Base-by-base conservation (phyloP, 2,113 vertebrate species). In the Cyprinus carpio region DNA sequence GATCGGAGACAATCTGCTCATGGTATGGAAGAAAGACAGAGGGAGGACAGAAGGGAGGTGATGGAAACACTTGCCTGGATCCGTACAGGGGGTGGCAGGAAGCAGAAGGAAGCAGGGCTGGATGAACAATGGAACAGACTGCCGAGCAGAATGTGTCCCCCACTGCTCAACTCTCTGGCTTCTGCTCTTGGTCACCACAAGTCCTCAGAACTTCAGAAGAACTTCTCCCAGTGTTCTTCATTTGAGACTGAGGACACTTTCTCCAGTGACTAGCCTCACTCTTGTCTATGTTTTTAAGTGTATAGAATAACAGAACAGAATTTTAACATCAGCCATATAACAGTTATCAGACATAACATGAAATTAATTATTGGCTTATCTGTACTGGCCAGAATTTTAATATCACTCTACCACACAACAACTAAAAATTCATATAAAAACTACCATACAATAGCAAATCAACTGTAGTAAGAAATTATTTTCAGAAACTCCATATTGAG, bases 81-180 rank as follows among this genome's bases (percentile, higher is more conserved):
- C 40, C 64, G 56, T 77, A 64, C 71, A 62, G 82, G 51, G 79
- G 75, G 77, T 74, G 56, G 76, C 60, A 75, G 46, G 78, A 80
- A 84, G 72, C 85, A 88, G 87, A 88, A 84, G 84, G 84, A 88
- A 80, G 78, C 77, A 75, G 65, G 54, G 74, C 37, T 72, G 82
- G 87, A 88, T 25, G 81, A 85, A 85, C 87, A 56, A 82, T 31
- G 25, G 49, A 75, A 84, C 87, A 86, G 85, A 82, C 85, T 86
- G 87, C 4, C 0, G n/a, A 82, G 75, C 85, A 86, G 85, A 88
- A 84, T n/a, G 87, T 8, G 69, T 56, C 75, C 82, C 72, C 75
- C 81, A 6, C 69, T 72, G 77, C 85, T 71, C 8, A 34, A 67
- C 34, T 78, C 78, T 77, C 43, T 76, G 80, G 58, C 58, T 81